Evolutionary conservation across 2,888 invertebrate species (phyloP).

Genomic region (Sphaerophoria taeniata): DNA sequence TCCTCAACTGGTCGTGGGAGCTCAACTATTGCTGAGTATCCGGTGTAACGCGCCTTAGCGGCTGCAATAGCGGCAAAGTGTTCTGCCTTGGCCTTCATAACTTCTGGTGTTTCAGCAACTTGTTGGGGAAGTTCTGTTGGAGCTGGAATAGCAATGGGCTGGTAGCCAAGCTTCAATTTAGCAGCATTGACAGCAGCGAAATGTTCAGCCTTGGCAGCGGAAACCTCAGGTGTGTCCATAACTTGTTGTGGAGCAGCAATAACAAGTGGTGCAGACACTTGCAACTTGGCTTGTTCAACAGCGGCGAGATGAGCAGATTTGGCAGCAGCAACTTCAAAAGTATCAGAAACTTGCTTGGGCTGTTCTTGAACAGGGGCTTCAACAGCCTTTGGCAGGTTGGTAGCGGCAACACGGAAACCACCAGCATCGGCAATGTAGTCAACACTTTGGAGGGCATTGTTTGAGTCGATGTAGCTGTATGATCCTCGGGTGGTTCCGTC

Average conservation of each 20-base stretch:
- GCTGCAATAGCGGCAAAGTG: slow-evolving; percentile 77
- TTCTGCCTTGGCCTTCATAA: slow-evolving; percentile 78
- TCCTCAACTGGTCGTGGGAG: slow-evolving; percentile 79
- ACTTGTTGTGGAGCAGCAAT: neutral
- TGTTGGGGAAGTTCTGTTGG: neutral
- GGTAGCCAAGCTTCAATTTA: neutral
- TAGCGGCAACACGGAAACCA: slow-evolving; percentile 86
- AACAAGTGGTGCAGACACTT: neutral
- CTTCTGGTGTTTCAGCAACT: slow-evolving; percentile 81
- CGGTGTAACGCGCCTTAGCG: slow-evolving; percentile 57
- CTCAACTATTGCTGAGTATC: slow-evolving; percentile 69
- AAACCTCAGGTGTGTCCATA: neutral
- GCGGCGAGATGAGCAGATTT: neutral
- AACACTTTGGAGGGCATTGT: slow-evolving; percentile 84
- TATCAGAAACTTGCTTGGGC: neutral
- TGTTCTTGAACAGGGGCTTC: slow-evolving; percentile 62
- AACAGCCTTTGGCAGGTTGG: slow-evolving; percentile 84
- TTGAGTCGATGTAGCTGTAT: slow-evolving; percentile 85
- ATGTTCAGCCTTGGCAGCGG: neutral
- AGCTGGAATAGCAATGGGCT: neutral
- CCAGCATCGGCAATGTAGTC: slow-evolving; percentile 84
- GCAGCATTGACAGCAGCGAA: neutral
- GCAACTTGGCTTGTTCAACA: neutral
- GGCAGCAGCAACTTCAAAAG: neutral
- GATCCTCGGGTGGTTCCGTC: slow-evolving; percentile 85